phyloP scores from a whole-genome alignment of 64 coral and sea anemone genomes.

The Montipora sp. region DNA sequence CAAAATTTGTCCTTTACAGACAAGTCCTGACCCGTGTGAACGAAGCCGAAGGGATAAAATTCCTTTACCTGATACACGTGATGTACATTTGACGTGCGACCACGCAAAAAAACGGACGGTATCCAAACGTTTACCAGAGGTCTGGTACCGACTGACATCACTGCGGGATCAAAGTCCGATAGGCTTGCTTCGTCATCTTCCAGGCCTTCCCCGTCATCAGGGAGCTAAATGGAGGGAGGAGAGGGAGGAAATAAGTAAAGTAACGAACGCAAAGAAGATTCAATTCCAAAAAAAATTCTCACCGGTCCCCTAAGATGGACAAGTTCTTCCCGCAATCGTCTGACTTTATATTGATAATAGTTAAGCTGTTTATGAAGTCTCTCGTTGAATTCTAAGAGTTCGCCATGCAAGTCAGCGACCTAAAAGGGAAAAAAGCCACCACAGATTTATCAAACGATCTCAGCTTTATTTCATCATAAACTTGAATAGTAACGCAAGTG shows the following conservation, averaged over 20 bases:
- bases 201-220: constrained; percentile 61
- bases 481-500: no score
- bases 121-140: constrained; percentile 98
- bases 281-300: constrained; percentile 2
- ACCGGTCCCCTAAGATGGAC: constrained; percentile 94
- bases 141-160: constrained; percentile 66
- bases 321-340: constrained; percentile 84
- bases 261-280: not conserved
- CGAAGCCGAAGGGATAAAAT: not conserved
- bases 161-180: constrained; percentile 69
- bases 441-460: not conserved
- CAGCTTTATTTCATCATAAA: not conserved
- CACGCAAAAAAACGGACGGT: constrained; percentile 89
- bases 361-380: constrained; percentile 81
- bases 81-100: constrained; percentile 72
- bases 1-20: no score
- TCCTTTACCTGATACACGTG: constrained; percentile 89
- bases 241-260: no score
- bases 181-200: constrained; percentile 62
- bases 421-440: not conserved
- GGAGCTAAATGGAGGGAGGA: constrained; percentile 47
- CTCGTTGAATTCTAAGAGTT: constrained; percentile 96
- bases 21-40: no score
- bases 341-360: constrained; percentile 73
- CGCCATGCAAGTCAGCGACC: constrained; percentile 98